Conservation (phyloP, 2,888 invertebrate genomes). For the Eretmocerus hayati region DNA sequence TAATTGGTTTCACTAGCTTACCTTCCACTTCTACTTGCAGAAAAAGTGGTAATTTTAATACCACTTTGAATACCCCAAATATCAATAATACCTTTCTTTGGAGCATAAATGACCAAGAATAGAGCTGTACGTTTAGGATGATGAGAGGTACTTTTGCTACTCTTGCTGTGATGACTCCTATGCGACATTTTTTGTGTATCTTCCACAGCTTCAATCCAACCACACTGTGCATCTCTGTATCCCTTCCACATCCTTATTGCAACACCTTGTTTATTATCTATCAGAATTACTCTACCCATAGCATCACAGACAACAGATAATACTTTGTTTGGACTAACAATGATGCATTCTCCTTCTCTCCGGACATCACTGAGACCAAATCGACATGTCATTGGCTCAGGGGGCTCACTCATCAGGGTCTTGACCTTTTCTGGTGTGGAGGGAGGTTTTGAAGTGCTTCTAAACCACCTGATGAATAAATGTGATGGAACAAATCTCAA, state of each 20-base stretch:
- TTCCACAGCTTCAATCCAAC: conserved; percentile 80
- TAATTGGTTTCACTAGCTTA: conserved; percentile 26
- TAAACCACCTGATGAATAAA: conserved; percentile 54
- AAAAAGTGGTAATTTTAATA: conserved; percentile 82
- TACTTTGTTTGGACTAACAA: conserved; percentile 70
- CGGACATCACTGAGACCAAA: conserved; percentile 75
- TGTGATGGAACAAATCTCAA: not conserved
- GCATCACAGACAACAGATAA: conserved; percentile 78
- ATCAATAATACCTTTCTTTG: conserved; percentile 85
- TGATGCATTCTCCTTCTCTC: conserved; percentile 67
- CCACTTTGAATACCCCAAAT: conserved; percentile 90
- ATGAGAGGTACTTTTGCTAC: conserved; percentile 14
- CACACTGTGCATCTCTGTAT: conserved; percentile 91
- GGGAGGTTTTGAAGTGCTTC: conserved; percentile 46
- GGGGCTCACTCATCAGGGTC: conserved; percentile 45
- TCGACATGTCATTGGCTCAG: conserved; percentile 69
- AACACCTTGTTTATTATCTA: conserved; percentile 75
- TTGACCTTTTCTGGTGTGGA: conserved; percentile 35
- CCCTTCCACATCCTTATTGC: conserved; percentile 89
- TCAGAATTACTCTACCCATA: conserved; percentile 77
- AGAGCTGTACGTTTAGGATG: conserved; percentile 57
- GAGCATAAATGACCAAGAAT: conserved; percentile 89
- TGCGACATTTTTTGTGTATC: conserved; percentile 42
- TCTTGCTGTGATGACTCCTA: conserved; percentile 23
- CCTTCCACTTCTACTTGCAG: conserved; percentile 75